Evolutionary conservation across 2,888 invertebrate species (phyloP), one percentile per base, ranked within the genome.

Genomic region (Scrobipalpa atriplicella): DNA sequence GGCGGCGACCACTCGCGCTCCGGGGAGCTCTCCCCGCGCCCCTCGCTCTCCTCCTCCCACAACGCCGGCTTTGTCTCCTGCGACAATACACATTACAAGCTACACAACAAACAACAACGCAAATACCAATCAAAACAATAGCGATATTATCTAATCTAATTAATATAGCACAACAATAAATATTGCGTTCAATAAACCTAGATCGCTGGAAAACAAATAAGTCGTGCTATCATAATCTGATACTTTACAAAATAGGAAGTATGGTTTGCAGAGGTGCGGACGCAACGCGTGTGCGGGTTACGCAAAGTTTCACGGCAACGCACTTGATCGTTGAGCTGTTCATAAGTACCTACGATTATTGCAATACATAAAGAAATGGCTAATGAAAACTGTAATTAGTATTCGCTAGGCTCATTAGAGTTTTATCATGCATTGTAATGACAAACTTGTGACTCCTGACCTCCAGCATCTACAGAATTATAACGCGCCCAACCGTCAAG

Each of bases 1-100:
- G 97, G 97, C 0, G 95, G 96, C 21, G 96, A 96, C 1, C 90
- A 83, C 70, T 94, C 94, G 18, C 89, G 79, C 60, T 87, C 87
- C 0, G 87, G 83, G 13, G 85, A 84, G 67, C 77, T 78, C 10
- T 86, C 85, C 10, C 80, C 76, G 39, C 87, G 88, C 92, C 92
- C 19, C 54, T 21, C 21, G 11, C 54, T 10, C 13, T 86, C 86
- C 9, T 80, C 76, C 41, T 87, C 88, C 92, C 92, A 92, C 68
- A 76, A 79, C 51, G 86, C 77, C 0, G 80, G 74, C 72, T 87
- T 89, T 6, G 85, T 78, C 64, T 89, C 88, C 91, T 92, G 74
- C 13, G 82, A 78, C 29, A 64, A 62, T 6, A 19, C 60, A 60
- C 38, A 60, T 9, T 16, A 13, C 21, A 11, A 6, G 0, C 54